Evolutionary conservation across 2,888 invertebrate genomes (phyloP), one percentile per base, ranked within the genome.

Genomic region (Cataglyphis albicans): DNA sequence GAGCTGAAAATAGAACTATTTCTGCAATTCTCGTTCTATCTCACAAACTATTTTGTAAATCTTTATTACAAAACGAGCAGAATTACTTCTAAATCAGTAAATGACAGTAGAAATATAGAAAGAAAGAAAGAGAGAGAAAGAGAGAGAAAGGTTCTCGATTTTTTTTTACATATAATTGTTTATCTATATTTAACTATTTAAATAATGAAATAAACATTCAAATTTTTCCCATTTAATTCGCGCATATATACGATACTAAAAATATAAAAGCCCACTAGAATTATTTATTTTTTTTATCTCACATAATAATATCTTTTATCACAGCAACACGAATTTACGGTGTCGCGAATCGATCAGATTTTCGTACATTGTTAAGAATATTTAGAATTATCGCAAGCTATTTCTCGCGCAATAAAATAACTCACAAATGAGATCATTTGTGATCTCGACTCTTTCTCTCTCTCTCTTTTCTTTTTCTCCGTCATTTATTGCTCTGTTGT

Each of bases 401-500:
- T 57, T 57, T 75, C 25, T 18, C 55, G 64, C 72, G 48, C 72
- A 63, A 18, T 83, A 61, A 80, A 82, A 70, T 82, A 83, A 74
- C 61, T 59, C 70, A 32, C 44, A 38, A 65, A 35, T 21, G 29
- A 72, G 68, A 10, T n/a, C 1, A 57, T 44, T 29, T 29, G 29
- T 32, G 0, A 15, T 35, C 1, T 67, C 55, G 32, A 68, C 29
- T 29, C 29, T 29, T 2, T 29, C 29, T 61, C 21, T 35, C 21
- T 80, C 29, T 55, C 38, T 63, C 48, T 41, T 18, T 32, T 1
- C 57, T 25, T 73, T 55, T 41, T 70, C 59, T 38, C 10, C 74
- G 25, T 48, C 44, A 38, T 25, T 74, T 65, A 48, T 68, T 70
- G 41, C 9, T 59, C 52, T 32, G 25, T 25, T 25, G 6, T 1